Conservation (phyloP, 2,113 vertebrate species). For the Seriola rivoliana region DNA sequence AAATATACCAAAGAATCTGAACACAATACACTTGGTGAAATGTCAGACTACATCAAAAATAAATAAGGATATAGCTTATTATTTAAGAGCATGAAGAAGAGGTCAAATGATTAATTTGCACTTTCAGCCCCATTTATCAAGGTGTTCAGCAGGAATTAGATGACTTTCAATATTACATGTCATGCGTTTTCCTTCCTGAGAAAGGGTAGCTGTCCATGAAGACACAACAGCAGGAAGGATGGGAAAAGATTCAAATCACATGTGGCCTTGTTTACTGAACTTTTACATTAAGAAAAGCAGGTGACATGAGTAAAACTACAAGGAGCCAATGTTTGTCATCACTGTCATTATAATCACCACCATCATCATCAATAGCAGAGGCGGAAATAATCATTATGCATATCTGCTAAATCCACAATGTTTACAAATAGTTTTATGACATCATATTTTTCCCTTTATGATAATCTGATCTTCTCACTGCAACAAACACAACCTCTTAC, state of each 20-base stretch:
- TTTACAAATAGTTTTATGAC: constrained; percentile 30
- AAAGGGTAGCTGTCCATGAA: constrained; percentile 50
- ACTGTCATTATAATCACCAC: neutral
- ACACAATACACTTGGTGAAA: constrained; percentile 49
- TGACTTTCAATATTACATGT: constrained; percentile 30
- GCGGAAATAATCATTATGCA: neutral
- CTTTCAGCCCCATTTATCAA: constrained; percentile 36
- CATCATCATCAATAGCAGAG: neutral
- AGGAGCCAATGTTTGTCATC: constrained; percentile 2
- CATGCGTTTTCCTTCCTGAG: constrained; percentile 75
- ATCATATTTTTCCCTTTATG: constrained; percentile 30
- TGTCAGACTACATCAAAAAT: constrained; percentile 43
- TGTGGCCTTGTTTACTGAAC: neutral
- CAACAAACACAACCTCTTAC: constrained; percentile 13
- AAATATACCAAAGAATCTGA: constrained; percentile 37
- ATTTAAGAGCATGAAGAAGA: constrained; percentile 53
- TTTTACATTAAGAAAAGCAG: constrained; percentile 18
- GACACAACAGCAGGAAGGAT: constrained; percentile 32
- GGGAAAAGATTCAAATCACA: constrained; percentile 26
- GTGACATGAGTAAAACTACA: constrained; percentile 12
- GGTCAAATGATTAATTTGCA: constrained; percentile 28
- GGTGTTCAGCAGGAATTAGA: constrained; percentile 38
- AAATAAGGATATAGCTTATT: constrained; percentile 61
- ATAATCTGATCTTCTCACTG: neutral
- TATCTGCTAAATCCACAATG: constrained; percentile 13